Conservation (phyloP, 2,113 vertebrate genomes). For the Xiphophorus maculatus region DNA sequence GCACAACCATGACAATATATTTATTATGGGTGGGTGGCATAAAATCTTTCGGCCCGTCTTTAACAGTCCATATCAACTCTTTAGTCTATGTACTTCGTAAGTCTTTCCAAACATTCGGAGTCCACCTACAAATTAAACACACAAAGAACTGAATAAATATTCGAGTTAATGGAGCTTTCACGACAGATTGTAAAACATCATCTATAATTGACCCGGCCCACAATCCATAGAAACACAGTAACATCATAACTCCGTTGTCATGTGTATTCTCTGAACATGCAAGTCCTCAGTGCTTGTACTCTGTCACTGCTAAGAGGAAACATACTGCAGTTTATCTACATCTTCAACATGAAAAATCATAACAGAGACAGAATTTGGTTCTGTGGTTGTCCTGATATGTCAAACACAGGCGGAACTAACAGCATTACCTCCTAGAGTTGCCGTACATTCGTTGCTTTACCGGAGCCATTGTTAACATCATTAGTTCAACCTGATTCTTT, state of each 20-base stretch:
- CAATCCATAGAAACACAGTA: not conserved
- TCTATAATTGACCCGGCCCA: not conserved
- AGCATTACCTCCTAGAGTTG: conserved; percentile 17
- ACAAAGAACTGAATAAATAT: too few relatives aligned
- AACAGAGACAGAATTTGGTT: not conserved
- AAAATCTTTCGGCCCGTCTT: too few relatives aligned
- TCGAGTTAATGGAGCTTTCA: too few relatives aligned
- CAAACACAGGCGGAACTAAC: conserved; percentile 9
- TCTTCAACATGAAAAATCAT: conserved; percentile 1
- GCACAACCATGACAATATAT: too few relatives aligned
- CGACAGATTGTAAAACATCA: not conserved
- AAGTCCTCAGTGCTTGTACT: not conserved
- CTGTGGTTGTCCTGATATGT: not conserved
- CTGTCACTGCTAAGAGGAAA: not conserved
- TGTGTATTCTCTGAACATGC: not conserved
- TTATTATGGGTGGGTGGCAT: too few relatives aligned
- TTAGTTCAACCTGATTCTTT: conserved; percentile 10
- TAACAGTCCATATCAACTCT: too few relatives aligned
- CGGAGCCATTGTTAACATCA: conserved; percentile 5
- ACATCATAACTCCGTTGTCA: not conserved
- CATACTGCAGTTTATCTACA: not conserved
- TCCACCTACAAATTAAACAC: too few relatives aligned
- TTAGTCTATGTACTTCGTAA: too few relatives aligned
- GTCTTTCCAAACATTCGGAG: too few relatives aligned
- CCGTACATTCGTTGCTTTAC: conserved; percentile 5